phyloP scores from a whole-genome alignment of 2,888 invertebrate genomes.

The Yponomeuta sedellus region DNA sequence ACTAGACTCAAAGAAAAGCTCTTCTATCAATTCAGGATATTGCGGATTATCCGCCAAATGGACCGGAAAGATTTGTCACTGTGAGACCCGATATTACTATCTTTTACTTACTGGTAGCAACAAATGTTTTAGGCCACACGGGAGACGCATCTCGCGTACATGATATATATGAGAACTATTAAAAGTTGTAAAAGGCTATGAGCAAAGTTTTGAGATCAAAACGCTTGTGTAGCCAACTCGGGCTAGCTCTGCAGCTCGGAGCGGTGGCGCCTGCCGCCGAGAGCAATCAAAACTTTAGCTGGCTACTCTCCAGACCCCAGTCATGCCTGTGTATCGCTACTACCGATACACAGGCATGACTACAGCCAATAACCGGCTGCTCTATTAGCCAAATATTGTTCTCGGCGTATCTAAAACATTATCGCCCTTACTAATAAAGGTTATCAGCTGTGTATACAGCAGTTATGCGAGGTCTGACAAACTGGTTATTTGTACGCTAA shows the following conservation, averaged over 20 bases:
- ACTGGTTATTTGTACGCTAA: too few species aligned
- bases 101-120: neutral
- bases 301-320: neutral
- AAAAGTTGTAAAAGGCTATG: slow-evolving; percentile 25
- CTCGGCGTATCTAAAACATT: neutral
- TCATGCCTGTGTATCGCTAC: neutral
- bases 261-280: slow-evolving; percentile 20
- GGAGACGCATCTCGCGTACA: slow-evolving; percentile 1
- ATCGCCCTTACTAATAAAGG: too few species aligned
- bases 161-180: slow-evolving; percentile 11
- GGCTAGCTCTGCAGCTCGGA: neutral
- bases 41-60: slow-evolving; percentile 9
- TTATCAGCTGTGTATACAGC: too few species aligned
- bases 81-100: neutral
- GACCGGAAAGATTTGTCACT: slow-evolving; percentile 1
- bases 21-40: slow-evolving; percentile 11
- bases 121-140: neutral
- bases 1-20: slow-evolving; percentile 2
- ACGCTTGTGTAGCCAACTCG: slow-evolving; percentile 23
- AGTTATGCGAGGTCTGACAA: too few species aligned
- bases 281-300: slow-evolving; percentile 42
- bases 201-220: slow-evolving; percentile 37
- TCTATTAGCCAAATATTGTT: neutral
- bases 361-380: neutral
- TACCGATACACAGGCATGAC: too few species aligned